Evolutionary conservation across 2,113 vertebrate genomes (phyloP).

Genomic region (Salvator merianae): DNA sequence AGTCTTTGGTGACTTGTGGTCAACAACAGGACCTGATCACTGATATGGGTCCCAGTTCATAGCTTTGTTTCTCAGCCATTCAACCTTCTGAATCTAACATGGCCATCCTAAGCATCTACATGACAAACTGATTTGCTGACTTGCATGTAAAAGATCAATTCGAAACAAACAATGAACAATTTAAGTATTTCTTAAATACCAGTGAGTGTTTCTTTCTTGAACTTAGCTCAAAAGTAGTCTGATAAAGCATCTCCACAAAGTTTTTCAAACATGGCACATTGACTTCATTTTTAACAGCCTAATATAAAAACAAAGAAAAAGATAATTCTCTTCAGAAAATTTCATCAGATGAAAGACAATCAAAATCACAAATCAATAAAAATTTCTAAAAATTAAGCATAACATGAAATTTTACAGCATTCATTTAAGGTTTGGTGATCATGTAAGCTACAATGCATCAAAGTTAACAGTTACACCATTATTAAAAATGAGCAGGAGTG

Average conservation of each 20-base stretch:
- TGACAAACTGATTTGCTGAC: not conserved
- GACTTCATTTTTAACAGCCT: slow-evolving; percentile 99
- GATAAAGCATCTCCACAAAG: slow-evolving; percentile 99
- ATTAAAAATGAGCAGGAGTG: too few species aligned
- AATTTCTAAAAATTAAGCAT: slow-evolving; percentile 2
- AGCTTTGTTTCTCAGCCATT: not conserved
- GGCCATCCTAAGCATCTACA: too few species aligned
- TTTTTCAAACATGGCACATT: slow-evolving; percentile 99
- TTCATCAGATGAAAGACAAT: not conserved
- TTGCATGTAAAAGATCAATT: not conserved
- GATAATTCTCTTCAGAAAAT: slow-evolving; percentile 6
- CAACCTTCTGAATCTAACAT: too few species aligned
- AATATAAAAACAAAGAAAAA: slow-evolving; percentile 52
- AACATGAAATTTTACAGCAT: slow-evolving; percentile 16
- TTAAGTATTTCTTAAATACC: slow-evolving; percentile 80
- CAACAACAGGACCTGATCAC: too few species aligned
- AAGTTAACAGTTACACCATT: too few species aligned
- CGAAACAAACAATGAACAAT: slow-evolving; percentile 28
- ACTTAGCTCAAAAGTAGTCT: slow-evolving; percentile 97
- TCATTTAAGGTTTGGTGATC: not conserved
- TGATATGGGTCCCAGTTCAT: not conserved
- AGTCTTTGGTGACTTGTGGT: too few species aligned
- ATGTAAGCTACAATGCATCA: not conserved
- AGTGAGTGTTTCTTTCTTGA: slow-evolving; percentile 99
- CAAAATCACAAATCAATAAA: not conserved